Evolutionary conservation across 2,888 invertebrate genomes (phyloP), one percentile per base, ranked within the genome.

Genomic region (Amblyjoppa fuscipennis): DNA sequence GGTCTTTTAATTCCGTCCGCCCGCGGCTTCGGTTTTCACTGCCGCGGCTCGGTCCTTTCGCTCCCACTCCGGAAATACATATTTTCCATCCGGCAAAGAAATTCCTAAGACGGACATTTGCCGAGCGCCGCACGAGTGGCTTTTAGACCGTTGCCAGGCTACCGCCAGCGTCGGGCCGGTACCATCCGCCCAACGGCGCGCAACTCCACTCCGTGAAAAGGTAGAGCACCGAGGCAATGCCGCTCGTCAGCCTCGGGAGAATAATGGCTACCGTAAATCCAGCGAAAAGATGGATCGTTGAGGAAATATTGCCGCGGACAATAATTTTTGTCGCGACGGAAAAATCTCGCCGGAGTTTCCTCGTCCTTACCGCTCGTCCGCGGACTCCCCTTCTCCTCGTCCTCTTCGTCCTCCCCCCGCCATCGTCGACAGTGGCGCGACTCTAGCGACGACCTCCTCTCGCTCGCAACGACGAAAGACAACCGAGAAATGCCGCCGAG

Each of bases 231-330:
- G 45, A 49, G 20, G 74, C 74, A 75, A 64, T 61, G 74, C 45
- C 20, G 64, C 41, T 75, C 61, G 45, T 64, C 61, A 56, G 61
- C 49, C 16, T 61, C 31, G 11, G 71, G 71, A 73, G 81, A 84
- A 81, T 84, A 84, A 84, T 84, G 79, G 84, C 81, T 53, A 13
- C 77, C 81, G 84, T 86, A 84, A 84, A 84, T 84, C 77, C 74
- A 51, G 69, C 61, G 84, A 81, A 77, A 74, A 76, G 84, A 77
- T 81, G 86, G 70, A 87, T 79, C 71, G 86, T 82, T 85, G 81
- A 64, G 75, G 70, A 75, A 81, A 85, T 83, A 82, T 85, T 87
- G 81, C 83, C 69, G 51, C 51, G 81, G 71, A 84, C 84, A 84
- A 84, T 80, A 75, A 74, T 84, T 82, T 70, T 75, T 75, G 74